These are phyloP conservation scores for Microcebus tavaratra DNA, from an alignment of 2,113 vertebrate species.

Conservation along the genomic window DNA sequence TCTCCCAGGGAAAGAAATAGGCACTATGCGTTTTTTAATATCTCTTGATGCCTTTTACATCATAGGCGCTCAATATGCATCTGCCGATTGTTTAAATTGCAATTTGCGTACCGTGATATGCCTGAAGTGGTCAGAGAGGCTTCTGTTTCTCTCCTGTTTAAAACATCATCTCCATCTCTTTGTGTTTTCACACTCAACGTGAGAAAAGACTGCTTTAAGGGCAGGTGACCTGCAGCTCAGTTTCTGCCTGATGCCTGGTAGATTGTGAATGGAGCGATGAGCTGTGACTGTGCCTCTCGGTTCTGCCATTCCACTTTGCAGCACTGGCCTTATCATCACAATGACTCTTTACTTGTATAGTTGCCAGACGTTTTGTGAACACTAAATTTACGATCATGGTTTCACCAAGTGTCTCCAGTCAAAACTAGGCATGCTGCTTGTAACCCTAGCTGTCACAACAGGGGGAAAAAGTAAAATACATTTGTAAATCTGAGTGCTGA, in stretches of 20 bases:
- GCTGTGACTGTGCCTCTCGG: not conserved
- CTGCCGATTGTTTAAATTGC: not conserved
- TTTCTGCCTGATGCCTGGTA: not conserved
- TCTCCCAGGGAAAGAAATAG: not conserved
- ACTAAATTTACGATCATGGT: not conserved
- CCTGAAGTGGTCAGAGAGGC: not conserved
- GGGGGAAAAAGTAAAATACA: not conserved
- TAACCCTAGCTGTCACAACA: slow-evolving; percentile 32
- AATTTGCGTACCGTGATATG: not conserved
- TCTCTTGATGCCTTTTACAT: not conserved
- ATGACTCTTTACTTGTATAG: not conserved
- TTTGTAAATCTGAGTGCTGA: slow-evolving; percentile 26
- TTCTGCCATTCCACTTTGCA: not conserved
- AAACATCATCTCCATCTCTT: not conserved
- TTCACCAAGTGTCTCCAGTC: not conserved
- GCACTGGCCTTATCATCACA: not conserved
- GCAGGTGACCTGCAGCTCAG: not conserved
- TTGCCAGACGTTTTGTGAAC: not conserved
- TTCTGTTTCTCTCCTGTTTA: not conserved
- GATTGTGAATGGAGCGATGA: not conserved
- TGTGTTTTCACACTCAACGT: not conserved
- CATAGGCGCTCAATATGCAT: not conserved
- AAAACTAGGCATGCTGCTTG: not conserved
- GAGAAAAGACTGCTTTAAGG: not conserved
- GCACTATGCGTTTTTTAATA: not conserved